A percentile compares a stretch with the other conserved stretches of the same genome.
These are phyloP conservation scores for Micrasema longulum DNA, from an alignment of 1,140 invertebrate genomes.

Conservation along the genomic window DNA sequence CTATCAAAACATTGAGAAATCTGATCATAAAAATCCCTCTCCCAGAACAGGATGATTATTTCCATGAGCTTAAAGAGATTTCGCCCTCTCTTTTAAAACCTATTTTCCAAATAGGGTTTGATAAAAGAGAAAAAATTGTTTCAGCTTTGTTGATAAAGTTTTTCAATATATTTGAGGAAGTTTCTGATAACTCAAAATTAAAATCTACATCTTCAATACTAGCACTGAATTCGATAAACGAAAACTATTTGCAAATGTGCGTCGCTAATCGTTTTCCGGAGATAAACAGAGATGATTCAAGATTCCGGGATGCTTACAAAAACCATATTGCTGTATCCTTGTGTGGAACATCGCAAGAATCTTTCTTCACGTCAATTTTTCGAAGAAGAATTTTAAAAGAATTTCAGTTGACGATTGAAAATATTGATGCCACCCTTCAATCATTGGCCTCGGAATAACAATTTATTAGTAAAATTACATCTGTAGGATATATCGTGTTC, in stretches of 20 bases:
- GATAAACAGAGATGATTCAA: not conserved
- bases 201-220: not conserved
- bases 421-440: conserved; percentile 7
- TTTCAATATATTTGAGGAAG: conserved; percentile 16
- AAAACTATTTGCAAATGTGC: not conserved
- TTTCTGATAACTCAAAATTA: not conserved
- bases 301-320: not conserved
- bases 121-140: conserved; percentile 6
- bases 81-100: conserved; percentile 11
- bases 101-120: conserved; percentile 1
- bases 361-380: not conserved
- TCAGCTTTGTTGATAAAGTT: not conserved
- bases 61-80: conserved; percentile 18
- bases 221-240: not conserved
- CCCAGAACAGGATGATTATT: conserved; percentile 13
- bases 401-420: conserved; percentile 14
- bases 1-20: conserved; percentile 54
- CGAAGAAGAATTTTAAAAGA: not conserved
- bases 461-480: not conserved
- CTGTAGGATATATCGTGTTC: too few species aligned
- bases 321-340: not conserved
- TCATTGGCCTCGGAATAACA: not conserved
- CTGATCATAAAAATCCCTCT: conserved; percentile 44
- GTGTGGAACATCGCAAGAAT: not conserved
- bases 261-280: not conserved